These are phyloP conservation scores for Microvelia longipes DNA, from an alignment of 1,140 invertebrate genomes.

Conservation along the genomic window DNA sequence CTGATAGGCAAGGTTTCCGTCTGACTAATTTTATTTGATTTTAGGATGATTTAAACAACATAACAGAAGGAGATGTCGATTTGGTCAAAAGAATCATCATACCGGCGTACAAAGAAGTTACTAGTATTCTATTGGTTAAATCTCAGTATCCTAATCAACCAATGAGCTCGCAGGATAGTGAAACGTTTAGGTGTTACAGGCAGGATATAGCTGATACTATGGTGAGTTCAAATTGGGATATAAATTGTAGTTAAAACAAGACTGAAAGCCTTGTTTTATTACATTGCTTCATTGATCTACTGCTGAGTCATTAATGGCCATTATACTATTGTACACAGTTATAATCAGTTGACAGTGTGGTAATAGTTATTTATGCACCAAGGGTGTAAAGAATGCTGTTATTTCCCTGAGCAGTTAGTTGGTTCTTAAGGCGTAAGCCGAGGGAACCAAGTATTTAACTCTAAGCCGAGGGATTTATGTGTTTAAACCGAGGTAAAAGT, in stretches of 20 bases:
- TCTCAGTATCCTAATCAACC: conserved; percentile 40
- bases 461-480: too few relatives aligned
- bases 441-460: too few relatives aligned
- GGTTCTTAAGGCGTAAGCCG: too few relatives aligned
- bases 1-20: too few relatives aligned
- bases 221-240: conserved; percentile 31
- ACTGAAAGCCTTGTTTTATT: neutral
- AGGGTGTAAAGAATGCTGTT: too few relatives aligned
- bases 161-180: conserved; percentile 53
- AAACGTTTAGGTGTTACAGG: conserved; percentile 74
- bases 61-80: conserved; percentile 35
- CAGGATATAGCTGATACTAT: conserved; percentile 82
- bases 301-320: too few relatives aligned
- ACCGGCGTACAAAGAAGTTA: conserved; percentile 47
- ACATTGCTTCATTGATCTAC: neutral
- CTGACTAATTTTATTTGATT: too few relatives aligned
- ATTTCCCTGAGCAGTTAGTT: too few relatives aligned
- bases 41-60: conserved; percentile 43
- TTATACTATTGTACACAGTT: too few relatives aligned
- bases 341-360: too few relatives aligned
- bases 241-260: neutral
- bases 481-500: too few relatives aligned
- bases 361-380: too few relatives aligned
- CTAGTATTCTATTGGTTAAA: conserved; percentile 47
- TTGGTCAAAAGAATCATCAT: conserved; percentile 36